Percentiles rank a stretch among this genome's conserved stretches.
These are phyloP conservation scores for Nephotettix cincticeps DNA, from an alignment of 1,140 invertebrate species.

Conservation along the genomic window DNA sequence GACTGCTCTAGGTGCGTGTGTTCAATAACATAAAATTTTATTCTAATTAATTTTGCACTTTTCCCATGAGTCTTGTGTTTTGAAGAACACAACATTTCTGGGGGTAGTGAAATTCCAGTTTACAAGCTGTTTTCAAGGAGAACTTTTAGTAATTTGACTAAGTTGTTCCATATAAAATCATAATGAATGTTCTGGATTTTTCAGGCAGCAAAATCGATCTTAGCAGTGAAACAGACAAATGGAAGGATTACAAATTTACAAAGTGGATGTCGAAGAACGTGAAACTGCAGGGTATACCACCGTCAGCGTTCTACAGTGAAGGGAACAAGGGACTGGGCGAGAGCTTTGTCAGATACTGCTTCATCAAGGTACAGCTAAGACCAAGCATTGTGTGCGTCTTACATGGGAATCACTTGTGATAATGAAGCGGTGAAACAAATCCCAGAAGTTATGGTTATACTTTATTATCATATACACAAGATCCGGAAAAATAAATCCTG, in stretches of 20 bases:
- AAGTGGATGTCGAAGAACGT: conserved; percentile 95
- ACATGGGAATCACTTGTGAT: too few relatives aligned
- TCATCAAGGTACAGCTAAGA: conserved; percentile 80
- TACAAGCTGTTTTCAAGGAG: neutral
- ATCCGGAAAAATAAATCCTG: too few relatives aligned
- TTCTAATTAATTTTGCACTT: too few relatives aligned
- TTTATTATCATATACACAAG: too few relatives aligned
- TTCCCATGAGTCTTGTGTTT: neutral
- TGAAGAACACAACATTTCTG: neutral
- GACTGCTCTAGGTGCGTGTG: conserved; percentile 67
- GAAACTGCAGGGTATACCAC: conserved; percentile 91
- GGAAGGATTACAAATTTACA: conserved; percentile 89
- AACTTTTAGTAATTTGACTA: neutral
- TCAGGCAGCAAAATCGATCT: conserved; percentile 45
- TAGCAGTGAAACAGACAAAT: conserved; percentile 63
- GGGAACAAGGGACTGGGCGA: conserved; percentile 82
- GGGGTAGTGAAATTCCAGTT: neutral
- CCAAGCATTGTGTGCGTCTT: too few relatives aligned
- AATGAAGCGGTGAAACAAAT: too few relatives aligned
- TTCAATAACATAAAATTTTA: too few relatives aligned
- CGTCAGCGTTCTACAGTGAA: conserved; percentile 88
- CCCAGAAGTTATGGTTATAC: too few relatives aligned
- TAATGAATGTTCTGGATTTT: neutral
- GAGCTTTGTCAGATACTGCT: conserved; percentile 89
- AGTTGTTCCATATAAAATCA: too few relatives aligned